Conservation (phyloP, 2,797 vertebrate genomes). For the Linurgus olivaceus region DNA sequence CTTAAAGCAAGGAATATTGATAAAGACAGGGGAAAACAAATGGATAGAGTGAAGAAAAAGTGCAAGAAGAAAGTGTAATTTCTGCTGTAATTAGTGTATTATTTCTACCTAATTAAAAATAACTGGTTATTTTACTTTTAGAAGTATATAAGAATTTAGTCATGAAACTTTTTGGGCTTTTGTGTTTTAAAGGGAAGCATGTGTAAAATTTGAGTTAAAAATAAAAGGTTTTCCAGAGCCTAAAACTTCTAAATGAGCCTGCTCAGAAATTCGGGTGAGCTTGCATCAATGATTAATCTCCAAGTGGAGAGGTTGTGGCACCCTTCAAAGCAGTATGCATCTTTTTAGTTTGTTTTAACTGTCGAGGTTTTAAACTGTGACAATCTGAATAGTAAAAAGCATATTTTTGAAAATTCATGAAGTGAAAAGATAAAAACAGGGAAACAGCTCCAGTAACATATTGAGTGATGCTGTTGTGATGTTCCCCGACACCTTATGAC, state of each 20-base stretch:
- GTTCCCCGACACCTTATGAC: background rate
- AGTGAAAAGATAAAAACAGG: background rate
- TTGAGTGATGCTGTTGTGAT: background rate
- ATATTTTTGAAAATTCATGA: background rate
- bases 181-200: background rate
- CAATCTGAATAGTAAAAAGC: background rate
- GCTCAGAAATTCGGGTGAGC: background rate
- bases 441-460: background rate
- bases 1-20: background rate
- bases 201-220: background rate
- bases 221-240: background rate
- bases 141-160: background rate
- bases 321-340: background rate
- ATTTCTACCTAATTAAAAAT: background rate
- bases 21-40: background rate
- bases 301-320: accelerated
- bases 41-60: background rate
- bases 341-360: background rate
- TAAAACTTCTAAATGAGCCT: background rate
- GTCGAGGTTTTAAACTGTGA: background rate
- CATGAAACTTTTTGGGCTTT: background rate
- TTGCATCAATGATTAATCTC: background rate
- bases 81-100: background rate
- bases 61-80: background rate
- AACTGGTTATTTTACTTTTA: background rate